phyloP scores from a whole-genome alignment of 2,797 vertebrate genomes.

The Pipistrellus nathusii region DNA sequence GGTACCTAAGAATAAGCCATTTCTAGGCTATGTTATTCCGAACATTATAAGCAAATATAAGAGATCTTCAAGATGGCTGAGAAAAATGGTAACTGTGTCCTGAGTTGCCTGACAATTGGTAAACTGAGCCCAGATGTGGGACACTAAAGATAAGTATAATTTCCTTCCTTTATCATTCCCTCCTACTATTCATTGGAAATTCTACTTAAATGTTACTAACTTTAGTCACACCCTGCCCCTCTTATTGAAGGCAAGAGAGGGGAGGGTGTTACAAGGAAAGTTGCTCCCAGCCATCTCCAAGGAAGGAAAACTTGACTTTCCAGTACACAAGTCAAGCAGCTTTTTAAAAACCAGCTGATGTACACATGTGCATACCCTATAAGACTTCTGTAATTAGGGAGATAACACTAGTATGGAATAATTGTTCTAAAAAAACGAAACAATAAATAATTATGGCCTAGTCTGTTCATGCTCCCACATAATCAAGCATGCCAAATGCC shows the following conservation, averaged over 20 bases:
- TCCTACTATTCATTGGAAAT: neutral
- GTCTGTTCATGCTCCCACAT: too few species aligned
- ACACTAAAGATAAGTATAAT: neutral
- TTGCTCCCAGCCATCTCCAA: neutral
- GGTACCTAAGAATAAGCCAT: neutral
- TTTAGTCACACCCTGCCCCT: neutral
- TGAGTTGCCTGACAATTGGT: neutral
- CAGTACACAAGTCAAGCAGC: neutral
- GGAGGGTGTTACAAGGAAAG: neutral
- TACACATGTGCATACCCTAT: neutral
- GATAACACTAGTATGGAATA: neutral
- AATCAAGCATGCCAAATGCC: neutral
- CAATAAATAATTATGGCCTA: neutral
- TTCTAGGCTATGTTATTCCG: neutral
- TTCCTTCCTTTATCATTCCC: neutral
- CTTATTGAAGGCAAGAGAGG: neutral
- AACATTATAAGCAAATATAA: neutral
- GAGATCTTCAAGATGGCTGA: neutral
- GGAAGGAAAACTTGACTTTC: conserved; percentile 12
- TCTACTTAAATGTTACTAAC: neutral
- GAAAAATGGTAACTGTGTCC: neutral
- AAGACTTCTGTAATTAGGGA: neutral
- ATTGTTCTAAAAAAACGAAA: neutral
- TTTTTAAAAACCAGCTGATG: neutral
- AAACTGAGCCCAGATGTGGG: neutral